Conservation (phyloP, 2,113 vertebrate species). For the Sitta europaea region DNA sequence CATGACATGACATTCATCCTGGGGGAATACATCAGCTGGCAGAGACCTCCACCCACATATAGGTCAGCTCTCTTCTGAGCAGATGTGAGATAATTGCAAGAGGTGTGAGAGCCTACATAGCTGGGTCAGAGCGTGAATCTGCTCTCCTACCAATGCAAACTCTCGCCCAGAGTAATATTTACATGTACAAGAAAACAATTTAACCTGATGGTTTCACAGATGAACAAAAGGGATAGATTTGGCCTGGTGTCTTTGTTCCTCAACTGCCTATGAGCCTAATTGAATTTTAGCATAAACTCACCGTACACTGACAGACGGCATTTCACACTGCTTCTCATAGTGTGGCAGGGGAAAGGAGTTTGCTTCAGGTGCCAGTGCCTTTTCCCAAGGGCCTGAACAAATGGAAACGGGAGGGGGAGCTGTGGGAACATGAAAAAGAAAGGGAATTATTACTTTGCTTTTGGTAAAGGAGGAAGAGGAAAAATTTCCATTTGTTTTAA, state of each 20-base stretch:
- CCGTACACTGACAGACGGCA: accelerated
- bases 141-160: neutral
- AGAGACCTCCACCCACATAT: neutral
- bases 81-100: conserved; percentile 15
- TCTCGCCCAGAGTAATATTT: neutral
- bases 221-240: neutral
- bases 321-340: neutral
- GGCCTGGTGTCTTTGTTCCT: neutral
- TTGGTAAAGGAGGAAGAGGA: neutral
- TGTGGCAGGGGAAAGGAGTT: neutral
- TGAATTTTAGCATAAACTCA: neutral
- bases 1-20: neutral
- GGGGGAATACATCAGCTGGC: neutral
- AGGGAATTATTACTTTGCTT: neutral
- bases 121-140: conserved; percentile 7
- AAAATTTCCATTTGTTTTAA: neutral
- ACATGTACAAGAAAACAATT: neutral
- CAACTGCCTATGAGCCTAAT: neutral
- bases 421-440: conserved; percentile 16
- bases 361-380: neutral
- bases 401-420: conserved; percentile 27
- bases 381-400: neutral
- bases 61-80: conserved; percentile 26
- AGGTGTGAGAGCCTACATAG: neutral
- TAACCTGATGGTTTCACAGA: neutral